Evolutionary conservation across 64 coral and sea anemone genomes (phyloP), one percentile per base, ranked within the genome.

Genomic region (Platygyra sinensis): DNA sequence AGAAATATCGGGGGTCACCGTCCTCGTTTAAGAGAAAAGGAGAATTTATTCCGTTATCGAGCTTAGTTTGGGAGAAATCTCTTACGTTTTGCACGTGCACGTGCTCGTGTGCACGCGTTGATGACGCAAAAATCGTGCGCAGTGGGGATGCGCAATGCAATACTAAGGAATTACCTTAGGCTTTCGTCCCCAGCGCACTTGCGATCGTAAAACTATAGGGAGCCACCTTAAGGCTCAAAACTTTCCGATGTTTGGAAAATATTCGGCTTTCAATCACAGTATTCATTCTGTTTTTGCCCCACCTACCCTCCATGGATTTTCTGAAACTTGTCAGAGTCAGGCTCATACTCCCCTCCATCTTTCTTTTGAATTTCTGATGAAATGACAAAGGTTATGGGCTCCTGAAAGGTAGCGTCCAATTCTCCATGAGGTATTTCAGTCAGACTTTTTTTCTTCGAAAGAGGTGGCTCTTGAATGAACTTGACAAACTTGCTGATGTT

Each of bases 181-280:
- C 33, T 3, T 36, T 36, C 33, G 33, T 36, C 3, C 33, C 33
- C 33, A 36, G 33, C 33, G 33, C 33, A 36, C 33, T 36, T 36
- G 1, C 33, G 33, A 36, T 36, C 33, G 33, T 36, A 36, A 36
- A 36, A 36, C 33, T 36, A 36, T 36, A 36, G 33, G 33, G 33
- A 36, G 33, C 33, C 33, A 36, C 33, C 33, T 36, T 36, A 36
- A 36, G n/a, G 33, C 79, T 79, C 30, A 89, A 89, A n/a, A 42
- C 87, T 79, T 89, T 75, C 12, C 74, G 74, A 62, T 89, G 87
- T 25, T 78, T 78, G 29, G 36, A 28, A 67, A 89, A 89, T 28
- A 52, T 60, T 32, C 30, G 87, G 29, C 42, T 80, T 78, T 80
- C 75, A 72, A 71, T 80, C 55, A 80, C 33, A 11, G 20, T 50